Percentiles rank a stretch among this genome's conserved stretches.
These are phyloP conservation scores for Meandrina meandrites DNA, from an alignment of 92 coral and sea anemone species.

Conservation along the genomic window DNA sequence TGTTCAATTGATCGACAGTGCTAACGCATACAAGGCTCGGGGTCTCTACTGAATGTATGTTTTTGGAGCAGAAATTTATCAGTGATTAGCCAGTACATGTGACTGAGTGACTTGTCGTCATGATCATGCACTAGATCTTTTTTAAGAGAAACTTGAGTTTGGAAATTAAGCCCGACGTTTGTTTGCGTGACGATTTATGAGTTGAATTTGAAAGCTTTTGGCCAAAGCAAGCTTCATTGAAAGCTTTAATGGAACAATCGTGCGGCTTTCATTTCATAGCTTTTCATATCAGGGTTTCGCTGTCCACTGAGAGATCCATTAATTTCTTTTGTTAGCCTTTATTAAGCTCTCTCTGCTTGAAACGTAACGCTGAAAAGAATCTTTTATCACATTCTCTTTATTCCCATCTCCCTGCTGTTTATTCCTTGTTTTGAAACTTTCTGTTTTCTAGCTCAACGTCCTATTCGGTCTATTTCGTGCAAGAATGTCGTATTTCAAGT, in stretches of 20 bases:
- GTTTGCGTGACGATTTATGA: neutral
- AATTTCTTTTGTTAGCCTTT: neutral
- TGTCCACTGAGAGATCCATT: neutral
- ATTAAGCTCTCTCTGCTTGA: constrained; percentile 17
- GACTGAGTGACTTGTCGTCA: neutral
- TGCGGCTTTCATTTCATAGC: neutral
- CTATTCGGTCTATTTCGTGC: neutral
- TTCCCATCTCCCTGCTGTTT: neutral
- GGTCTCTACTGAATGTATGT: neutral
- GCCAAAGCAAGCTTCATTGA: neutral
- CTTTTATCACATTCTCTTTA: neutral
- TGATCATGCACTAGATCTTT: neutral
- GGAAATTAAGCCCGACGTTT: too few species aligned
- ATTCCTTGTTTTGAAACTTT: neutral
- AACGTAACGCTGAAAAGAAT: constrained; percentile 2
- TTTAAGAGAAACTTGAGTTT: neutral
- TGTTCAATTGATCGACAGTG: neutral
- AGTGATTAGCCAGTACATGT: neutral
- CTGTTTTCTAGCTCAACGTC: neutral
- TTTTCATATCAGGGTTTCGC: neutral
- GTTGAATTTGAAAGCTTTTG: neutral
- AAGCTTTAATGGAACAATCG: neutral
- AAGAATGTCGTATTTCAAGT: neutral
- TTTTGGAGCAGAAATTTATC: neutral
- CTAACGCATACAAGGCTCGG: neutral